Evolutionary conservation across 2,113 vertebrate genomes (phyloP), one percentile per base, ranked within the genome.

Genomic region (Bujurquina vittata): DNA sequence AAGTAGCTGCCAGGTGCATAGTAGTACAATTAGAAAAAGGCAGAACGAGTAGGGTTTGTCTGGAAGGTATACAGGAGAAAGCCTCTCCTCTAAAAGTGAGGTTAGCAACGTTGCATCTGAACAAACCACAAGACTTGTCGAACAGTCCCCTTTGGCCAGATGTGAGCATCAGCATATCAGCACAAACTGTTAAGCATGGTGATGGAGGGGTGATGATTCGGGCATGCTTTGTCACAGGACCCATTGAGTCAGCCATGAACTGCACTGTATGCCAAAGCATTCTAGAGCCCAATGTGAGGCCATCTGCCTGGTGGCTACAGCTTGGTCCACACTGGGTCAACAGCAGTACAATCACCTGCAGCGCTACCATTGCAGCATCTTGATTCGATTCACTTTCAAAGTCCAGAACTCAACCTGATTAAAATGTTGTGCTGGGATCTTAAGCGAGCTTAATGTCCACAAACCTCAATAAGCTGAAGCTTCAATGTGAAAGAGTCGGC

Each of bases 21-120:
- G 37, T 40, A 40, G n/a, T 22, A 63, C 35, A 40, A 8, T 22
- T 40, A 63, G 33, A 63, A 63, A 37, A 37, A 40, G 61, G 9
- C 37, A 1, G 37, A 11, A 63, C 0, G 1, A 37, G 20, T 63
- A 20, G 0, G 61, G 35, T 2, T 37, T 37, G 35, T 37, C 35
- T 37, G 8, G 35, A 33, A 37, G 35, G 35, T 6, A 37, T 37
- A 37, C 33, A 33, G 33, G 33, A 33, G 35, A 22, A 15, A 33
- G 33, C 2, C 35, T 37, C 35, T 62, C n/a, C 20, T 62, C 60
- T 63, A 22, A 22, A 37, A 2, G 20, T 14, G n/a, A 63, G 60
- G 33, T 37, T 63, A 37, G 37, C 60, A 37, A 8, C 14, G n/a
- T 63, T 63, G 33, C 60, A n/a, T 10, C 18, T 62, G 60, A 62